Evolutionary conservation across 2,797 vertebrate species (phyloP), one percentile per base, ranked within the genome.

Genomic region (Nyctalus aviator): DNA sequence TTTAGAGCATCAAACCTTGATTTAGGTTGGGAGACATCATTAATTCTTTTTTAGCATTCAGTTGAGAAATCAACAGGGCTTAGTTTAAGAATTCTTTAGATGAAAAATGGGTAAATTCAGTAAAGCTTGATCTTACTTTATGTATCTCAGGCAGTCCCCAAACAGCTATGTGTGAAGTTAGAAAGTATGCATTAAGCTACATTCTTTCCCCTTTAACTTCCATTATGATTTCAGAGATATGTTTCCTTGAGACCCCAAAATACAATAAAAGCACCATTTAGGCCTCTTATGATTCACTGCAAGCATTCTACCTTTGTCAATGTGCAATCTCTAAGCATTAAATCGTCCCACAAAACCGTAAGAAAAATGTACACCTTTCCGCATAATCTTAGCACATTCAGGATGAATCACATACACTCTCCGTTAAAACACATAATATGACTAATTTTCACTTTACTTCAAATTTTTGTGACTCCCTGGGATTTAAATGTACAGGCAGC

Each of bases 241-340:
- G 79, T 92, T 96, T 95, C 84, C 62, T 86, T 66, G 93, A 97
- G 94, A 96, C 93, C 91, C 72, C 55, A 37, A 94, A 97, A 97
- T 88, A 96, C 93, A 96, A 95, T 95, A 93, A 97, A 92, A 97
- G 93, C 83, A 92, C 68, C 94, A 91, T 90, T 94, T 95, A 97
- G 83, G 57, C 37, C 84, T 95, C 88, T 94, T 93, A 93, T 17
- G 95, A 97, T 95, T 95, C 88, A 94, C 77, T 44, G 90, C 12
- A 92, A 93, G 88, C 75, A 62, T 92, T 93, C 88, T 89, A 72
- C 87, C 62, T 96, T 94, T 95, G 95, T 97, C 96, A 97, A 96
- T 92, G 95, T 17, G 93, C 68, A 90, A 88, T 95, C 95, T 87
- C 62, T 46, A 79, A 84, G 32, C 82, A 93, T 95, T 96, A 96